Percentiles rank a stretch among this genome's conserved stretches.
Evolutionary conservation across 2,797 vertebrate genomes (phyloP).

Genomic region (Takifugu ocellatus): DNA sequence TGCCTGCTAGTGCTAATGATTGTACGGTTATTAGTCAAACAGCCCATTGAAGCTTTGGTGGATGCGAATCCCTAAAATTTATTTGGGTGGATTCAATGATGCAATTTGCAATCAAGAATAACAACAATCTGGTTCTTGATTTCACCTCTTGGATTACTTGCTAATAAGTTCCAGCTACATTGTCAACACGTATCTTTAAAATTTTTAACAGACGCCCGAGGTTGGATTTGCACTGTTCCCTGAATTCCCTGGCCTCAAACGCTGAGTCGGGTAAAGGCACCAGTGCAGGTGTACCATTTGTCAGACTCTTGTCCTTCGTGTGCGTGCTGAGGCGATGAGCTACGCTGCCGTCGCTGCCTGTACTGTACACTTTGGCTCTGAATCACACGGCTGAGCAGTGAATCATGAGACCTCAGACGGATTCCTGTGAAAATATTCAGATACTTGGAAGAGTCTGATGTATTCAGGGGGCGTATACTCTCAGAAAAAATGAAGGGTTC

Average conservation of each 20-base stretch:
- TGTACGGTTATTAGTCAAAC: slow-evolving; percentile 45
- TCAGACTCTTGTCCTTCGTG: slow-evolving; percentile 42
- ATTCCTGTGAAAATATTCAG: slow-evolving; percentile 49
- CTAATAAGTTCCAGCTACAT: slow-evolving; percentile 41
- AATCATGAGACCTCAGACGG: slow-evolving; percentile 56
- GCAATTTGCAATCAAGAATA: slow-evolving; percentile 1
- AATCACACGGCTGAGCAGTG: slow-evolving; percentile 42
- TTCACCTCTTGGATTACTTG: slow-evolving; percentile 21
- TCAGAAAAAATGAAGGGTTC: slow-evolving; percentile 22
- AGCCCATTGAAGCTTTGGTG: slow-evolving; percentile 49
- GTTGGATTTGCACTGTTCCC: slow-evolving; percentile 22
- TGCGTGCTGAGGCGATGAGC: slow-evolving; percentile 29
- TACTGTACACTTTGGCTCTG: slow-evolving; percentile 27
- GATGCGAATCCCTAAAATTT: slow-evolving; percentile 29
- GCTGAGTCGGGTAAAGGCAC: slow-evolving; percentile 52
- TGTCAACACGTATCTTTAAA: slow-evolving; percentile 51
- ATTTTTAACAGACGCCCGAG: slow-evolving; percentile 8
- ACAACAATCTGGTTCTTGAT: slow-evolving; percentile 28
- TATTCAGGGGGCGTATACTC: slow-evolving; percentile 22
- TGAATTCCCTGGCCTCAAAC: slow-evolving; percentile 41
- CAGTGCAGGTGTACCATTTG: slow-evolving; percentile 52
- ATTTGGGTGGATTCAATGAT: slow-evolving; percentile 19
- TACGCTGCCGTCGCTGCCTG: slow-evolving; percentile 1
- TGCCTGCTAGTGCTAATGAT: slow-evolving; percentile 46
- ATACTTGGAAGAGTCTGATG: slow-evolving; percentile 34